Evolutionary conservation across 2,888 invertebrate species (phyloP), one percentile per base, ranked within the genome.

Genomic region (Diadegma fenestrale): DNA sequence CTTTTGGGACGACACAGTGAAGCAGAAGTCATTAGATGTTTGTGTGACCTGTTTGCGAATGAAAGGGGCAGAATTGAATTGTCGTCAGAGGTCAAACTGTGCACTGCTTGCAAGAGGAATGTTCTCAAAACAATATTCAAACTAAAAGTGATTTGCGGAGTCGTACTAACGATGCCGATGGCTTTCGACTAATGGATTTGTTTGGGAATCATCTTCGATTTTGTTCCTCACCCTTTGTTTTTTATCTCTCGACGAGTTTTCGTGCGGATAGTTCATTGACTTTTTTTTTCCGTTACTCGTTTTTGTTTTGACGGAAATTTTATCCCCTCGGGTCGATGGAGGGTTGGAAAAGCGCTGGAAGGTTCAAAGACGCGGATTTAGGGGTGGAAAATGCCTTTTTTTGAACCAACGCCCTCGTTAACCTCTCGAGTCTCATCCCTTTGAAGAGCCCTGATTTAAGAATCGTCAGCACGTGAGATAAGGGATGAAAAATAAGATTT

Each of bases 401-500:
- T 5, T 58, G 14, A 26, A 58, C 26, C 26, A 58, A 26, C 26
- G 26, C 26, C 26, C 26, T 26, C 58, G 58, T 26, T 58, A 58
- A 58, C 58, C 58, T 58, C 26, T 58, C 26, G 26, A 1, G 26
- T 14, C 58, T 26, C 45, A n/a, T 48, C 26, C 26, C 14, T 58
- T 58, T 22, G 26, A 26, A 58, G 12, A 14, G 26, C 1, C 26
- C 58, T 26, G 58, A 58, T 58, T 58, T 26, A 58, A 58, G 58
- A 58, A 26, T 58, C 58, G 58, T 58, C 58, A 58, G 58, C 58
- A 58, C 26, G 1, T 14, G 5, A 26, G 58, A 58, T 58, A 58
- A 58, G 58, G 26, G 58, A 58, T 58, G 58, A 58, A 58, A 58
- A 26, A 58, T 58, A 58, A 58, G 58, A 58, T 58, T 26, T 26